Evolutionary conservation across 2,113 vertebrate species (phyloP).

Genomic region (Oryzias woworae): DNA sequence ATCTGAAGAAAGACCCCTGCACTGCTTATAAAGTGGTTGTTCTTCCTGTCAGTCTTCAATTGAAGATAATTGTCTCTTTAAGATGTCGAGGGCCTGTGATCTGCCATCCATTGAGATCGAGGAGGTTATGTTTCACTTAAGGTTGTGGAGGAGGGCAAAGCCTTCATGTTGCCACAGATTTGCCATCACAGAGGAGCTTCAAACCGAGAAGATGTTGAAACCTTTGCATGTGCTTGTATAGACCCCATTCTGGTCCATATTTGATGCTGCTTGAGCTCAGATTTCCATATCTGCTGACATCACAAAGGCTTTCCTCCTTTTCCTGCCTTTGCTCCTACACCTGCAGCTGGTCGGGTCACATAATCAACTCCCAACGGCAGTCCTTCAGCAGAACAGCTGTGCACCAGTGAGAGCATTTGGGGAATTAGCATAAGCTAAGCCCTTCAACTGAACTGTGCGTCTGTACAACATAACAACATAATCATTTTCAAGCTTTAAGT

Average conservation of each 20-base stretch:
- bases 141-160: slow-evolving; percentile 20
- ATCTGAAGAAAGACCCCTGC: slow-evolving; percentile 62
- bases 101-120: slow-evolving; percentile 75
- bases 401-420: slow-evolving; percentile 64
- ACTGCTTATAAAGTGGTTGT: slow-evolving; percentile 76
- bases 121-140: slow-evolving; percentile 68
- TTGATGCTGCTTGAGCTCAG: slow-evolving; percentile 2
- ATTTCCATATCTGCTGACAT: slow-evolving; percentile 50
- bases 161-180: slow-evolving; percentile 15
- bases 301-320: slow-evolving; percentile 52
- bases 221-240: no score
- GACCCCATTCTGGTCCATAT: no score
- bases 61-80: slow-evolving; percentile 82
- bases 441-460: slow-evolving; percentile 22
- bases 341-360: slow-evolving; percentile 71
- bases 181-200: no score
- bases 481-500: slow-evolving; percentile 45
- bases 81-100: slow-evolving; percentile 77
- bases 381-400: slow-evolving; percentile 72
- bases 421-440: slow-evolving; percentile 63
- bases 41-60: slow-evolving; percentile 78
- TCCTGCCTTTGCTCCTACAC: slow-evolving; percentile 58
- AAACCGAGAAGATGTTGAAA: no score
- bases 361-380: slow-evolving; percentile 73
- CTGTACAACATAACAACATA: slow-evolving; percentile 46